phyloP scores from a whole-genome alignment of 2,888 invertebrate genomes.

The Cosmorhoe ocellata region DNA sequence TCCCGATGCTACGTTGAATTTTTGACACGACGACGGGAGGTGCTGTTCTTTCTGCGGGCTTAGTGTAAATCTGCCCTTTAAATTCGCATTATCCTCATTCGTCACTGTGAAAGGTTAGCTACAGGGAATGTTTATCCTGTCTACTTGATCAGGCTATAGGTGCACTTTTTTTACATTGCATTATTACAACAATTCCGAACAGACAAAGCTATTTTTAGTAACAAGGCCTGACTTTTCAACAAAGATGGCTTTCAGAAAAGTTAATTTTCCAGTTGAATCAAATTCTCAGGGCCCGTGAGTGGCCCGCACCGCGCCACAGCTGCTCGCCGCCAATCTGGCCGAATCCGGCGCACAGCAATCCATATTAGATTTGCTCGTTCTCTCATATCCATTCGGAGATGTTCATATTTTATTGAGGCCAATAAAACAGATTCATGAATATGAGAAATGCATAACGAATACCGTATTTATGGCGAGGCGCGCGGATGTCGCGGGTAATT shows the following conservation, averaged over 20 bases:
- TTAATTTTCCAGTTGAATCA: constrained; percentile 31
- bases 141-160: constrained; percentile 23
- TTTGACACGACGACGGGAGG: constrained; percentile 73
- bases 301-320: constrained; percentile 37
- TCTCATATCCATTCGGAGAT: constrained; percentile 83
- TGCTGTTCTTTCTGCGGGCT: constrained; percentile 72
- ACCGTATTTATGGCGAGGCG: constrained; percentile 80
- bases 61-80: constrained; percentile 71
- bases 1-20: constrained; percentile 77
- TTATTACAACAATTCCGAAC: too few species aligned
- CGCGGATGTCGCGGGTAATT: constrained; percentile 78
- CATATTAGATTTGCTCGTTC: constrained; percentile 82
- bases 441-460: constrained; percentile 83
- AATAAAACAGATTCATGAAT: constrained; percentile 84
- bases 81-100: constrained; percentile 65
- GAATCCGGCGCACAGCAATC: constrained; percentile 79
- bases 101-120: constrained; percentile 45
- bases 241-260: constrained; percentile 11
- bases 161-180: too few species aligned
- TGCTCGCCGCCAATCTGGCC: constrained; percentile 63
- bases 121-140: constrained; percentile 23
- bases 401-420: constrained; percentile 84
- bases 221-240: background rate
- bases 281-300: constrained; percentile 17
- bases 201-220: background rate